Evolutionary conservation across 2,113 vertebrate species (phyloP), one percentile per base, ranked within the genome.

Genomic region (Anguilla rostrata): DNA sequence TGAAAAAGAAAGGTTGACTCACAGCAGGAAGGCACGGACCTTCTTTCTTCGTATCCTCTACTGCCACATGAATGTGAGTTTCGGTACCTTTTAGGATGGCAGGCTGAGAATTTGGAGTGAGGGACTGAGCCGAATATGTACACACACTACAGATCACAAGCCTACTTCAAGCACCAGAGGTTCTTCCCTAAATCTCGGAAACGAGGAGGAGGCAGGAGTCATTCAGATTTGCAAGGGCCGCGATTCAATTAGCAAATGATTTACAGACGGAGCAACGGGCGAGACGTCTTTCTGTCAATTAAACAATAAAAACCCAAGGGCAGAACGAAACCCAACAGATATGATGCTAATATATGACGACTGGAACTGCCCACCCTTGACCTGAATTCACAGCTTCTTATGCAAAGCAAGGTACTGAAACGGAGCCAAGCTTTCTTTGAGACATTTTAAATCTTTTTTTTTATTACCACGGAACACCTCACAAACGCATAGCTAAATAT

Each of bases 401-500:
- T 29, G n/a, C 29, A 75, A 75, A 75, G 60, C 60, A 5, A 12
- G n/a, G 71, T 12, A 12, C 8, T 75, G n/a, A 75, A 34, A 75
- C 12, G 9, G 20, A 5, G n/a, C 71, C 26, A 12, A 34, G 71
- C 71, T 75, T 75, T 75, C n/a, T 75, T 3, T 75, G 71, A 66
- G 71, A 34, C 71, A 75, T 75, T 75, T 75, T 75, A 26, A 26
- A 34, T 75, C 22, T 75, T 11, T 39, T 34, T 34, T 34, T 78
- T 79, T 53, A 20, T 85, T 78, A 39, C 82, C 66, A 49, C 56
- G 63, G 8, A 78, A 41, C 43, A 85, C 26, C 43, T 86, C 80
- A 86, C 57, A 66, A 78, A 66, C 46, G 40, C 56, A 86, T 81
- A 34, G 71, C 71, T 75, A 71, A 66, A 81, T 82, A 86, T 82